Percentiles rank a stretch among this genome's conserved stretches.
Evolutionary conservation across 2,113 vertebrate genomes (phyloP).

Genomic region (Choloepus hoffmanni): DNA sequence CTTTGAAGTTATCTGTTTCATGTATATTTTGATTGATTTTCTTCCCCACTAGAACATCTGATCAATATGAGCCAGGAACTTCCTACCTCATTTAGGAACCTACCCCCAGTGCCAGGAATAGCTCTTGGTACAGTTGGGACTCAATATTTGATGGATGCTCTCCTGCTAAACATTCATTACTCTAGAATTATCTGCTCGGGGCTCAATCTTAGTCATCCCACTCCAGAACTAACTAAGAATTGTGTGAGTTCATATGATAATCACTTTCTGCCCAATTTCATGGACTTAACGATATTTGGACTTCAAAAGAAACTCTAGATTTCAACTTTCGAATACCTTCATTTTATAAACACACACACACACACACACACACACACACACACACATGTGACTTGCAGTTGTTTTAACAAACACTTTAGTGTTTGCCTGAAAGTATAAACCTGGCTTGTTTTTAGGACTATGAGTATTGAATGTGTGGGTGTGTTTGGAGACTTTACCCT

Average conservation of each 20-base stretch:
- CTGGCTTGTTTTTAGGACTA: not conserved
- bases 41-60: rapidly evolving
- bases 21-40: not conserved
- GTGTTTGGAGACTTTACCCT: not conserved
- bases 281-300: not conserved
- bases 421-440: not conserved
- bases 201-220: not conserved
- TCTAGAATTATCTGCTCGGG: not conserved
- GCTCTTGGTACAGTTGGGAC: not conserved
- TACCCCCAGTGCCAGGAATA: not conserved
- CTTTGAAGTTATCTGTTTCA: not conserved
- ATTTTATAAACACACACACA: not conserved
- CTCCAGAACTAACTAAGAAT: not conserved
- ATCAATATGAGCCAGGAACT: rapidly evolving
- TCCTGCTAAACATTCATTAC: not conserved
- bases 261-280: not conserved
- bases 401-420: not conserved
- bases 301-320: not conserved
- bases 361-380: not conserved
- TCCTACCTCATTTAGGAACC: not conserved
- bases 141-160: not conserved
- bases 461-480: rapidly evolving
- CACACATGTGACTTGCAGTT: not conserved
- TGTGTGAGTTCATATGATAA: not conserved
- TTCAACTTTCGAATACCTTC: not conserved